phyloP scores from a whole-genome alignment of 1,140 invertebrate species.

The Lerema accius region DNA sequence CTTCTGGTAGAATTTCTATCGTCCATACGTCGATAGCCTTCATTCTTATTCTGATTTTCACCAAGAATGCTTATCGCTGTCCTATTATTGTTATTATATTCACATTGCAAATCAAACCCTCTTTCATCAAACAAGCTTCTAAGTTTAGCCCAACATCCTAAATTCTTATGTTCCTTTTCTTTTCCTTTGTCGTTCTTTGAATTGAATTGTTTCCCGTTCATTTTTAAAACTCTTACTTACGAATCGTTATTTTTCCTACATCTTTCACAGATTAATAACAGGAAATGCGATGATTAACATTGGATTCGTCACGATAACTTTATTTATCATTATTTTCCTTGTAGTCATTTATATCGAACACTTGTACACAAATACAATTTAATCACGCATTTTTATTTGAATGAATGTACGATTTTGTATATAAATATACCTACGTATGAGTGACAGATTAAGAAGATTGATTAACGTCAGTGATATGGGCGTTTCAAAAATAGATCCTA shows the following conservation, averaged over 20 bases:
- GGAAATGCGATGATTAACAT: conserved; percentile 30
- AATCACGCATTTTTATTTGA: conserved; percentile 1
- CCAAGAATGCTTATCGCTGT: conserved; percentile 38
- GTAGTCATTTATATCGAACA: neutral
- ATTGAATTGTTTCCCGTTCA: conserved; percentile 38
- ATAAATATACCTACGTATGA: neutral
- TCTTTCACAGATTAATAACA: conserved; percentile 29
- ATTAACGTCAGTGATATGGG: neutral
- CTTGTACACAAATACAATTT: conserved; percentile 4
- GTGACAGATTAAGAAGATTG: neutral
- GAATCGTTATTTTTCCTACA: conserved; percentile 2
- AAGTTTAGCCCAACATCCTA: conserved; percentile 70
- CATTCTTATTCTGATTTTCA: conserved; percentile 44
- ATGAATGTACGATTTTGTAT: neutral
- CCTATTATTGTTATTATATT: conserved; percentile 57
- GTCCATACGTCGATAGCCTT: conserved; percentile 55
- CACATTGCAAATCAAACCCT: conserved; percentile 73
- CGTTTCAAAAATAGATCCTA: neutral
- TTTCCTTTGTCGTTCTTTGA: conserved; percentile 31
- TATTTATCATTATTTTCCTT: conserved; percentile 22
- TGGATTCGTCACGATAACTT: conserved; percentile 32
- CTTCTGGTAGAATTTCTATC: conserved; percentile 49
- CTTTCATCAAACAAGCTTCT: conserved; percentile 72
- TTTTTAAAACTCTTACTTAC: conserved; percentile 30
- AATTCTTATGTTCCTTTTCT: conserved; percentile 36